These are phyloP conservation scores for Hypanus sabinus DNA, from an alignment of 2,113 vertebrate species.

Conservation along the genomic window DNA sequence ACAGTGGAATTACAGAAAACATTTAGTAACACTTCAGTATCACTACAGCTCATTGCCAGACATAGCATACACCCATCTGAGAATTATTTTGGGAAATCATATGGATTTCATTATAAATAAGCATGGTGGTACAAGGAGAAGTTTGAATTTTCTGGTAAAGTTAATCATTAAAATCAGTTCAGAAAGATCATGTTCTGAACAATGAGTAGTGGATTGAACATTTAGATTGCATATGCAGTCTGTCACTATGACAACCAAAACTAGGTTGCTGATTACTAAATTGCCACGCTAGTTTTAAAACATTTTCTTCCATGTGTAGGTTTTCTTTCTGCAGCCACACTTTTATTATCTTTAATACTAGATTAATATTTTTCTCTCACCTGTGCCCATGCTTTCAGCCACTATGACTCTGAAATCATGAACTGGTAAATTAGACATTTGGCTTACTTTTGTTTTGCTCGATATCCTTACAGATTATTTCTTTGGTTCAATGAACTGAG, in stretches of 20 bases:
- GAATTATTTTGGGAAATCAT: neutral
- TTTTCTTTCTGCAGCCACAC: neutral
- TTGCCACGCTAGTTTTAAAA: neutral
- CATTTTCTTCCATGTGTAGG: neutral
- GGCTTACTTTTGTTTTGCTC: no score
- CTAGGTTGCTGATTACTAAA: neutral
- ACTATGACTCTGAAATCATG: no score
- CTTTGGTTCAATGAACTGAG: no score
- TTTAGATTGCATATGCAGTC: neutral
- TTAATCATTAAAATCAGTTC: slow-evolving; percentile 15
- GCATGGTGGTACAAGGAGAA: neutral
- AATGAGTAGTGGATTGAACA: slow-evolving; percentile 1
- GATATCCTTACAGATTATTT: no score
- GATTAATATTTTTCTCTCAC: no score
- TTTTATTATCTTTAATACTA: neutral
- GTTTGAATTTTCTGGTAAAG: neutral
- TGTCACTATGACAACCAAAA: slow-evolving; percentile 19
- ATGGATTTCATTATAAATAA: neutral
- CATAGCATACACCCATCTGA: neutral
- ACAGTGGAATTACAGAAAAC: neutral
- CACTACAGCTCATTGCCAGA: neutral
- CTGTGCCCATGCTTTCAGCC: no score
- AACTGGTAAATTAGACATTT: no score
- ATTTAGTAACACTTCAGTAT: neutral
- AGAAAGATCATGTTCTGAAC: slow-evolving; percentile 3